Evolutionary conservation across 2,888 invertebrate species (phyloP).

Genomic region (Halocaridina rubra): DNA sequence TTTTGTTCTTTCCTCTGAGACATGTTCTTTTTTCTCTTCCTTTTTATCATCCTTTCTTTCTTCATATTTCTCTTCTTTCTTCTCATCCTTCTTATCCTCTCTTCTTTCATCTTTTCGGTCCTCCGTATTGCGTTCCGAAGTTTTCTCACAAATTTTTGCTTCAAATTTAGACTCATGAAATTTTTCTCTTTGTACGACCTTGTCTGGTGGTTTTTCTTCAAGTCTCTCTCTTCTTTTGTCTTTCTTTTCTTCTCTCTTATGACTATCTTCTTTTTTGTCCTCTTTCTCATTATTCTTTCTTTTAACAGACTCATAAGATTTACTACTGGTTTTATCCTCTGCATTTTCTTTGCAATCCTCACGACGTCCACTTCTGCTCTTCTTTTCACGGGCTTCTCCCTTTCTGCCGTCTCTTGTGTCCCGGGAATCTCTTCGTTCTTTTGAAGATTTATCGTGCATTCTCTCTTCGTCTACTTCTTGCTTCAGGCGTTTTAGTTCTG

Average conservation of each 20-base stretch:
- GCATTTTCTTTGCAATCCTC: constrained; percentile 31
- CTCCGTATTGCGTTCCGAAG: constrained; percentile 59
- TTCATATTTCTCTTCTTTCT: constrained; percentile 28
- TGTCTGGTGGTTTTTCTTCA: constrained; percentile 66
- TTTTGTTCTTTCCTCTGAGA: constrained; percentile 64
- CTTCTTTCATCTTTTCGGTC: constrained; percentile 63
- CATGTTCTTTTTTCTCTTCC: constrained; percentile 27
- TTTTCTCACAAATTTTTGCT: constrained; percentile 11
- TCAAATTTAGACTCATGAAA: constrained; percentile 37
- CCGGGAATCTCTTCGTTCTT: constrained; percentile 43
- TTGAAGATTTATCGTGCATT: constrained; percentile 17
- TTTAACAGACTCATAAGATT: constrained; percentile 57
- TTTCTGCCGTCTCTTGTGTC: constrained; percentile 41
- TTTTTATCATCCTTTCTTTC: constrained; percentile 36
- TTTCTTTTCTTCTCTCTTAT: constrained; percentile 64
- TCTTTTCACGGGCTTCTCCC: constrained; percentile 42
- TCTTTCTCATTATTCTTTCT: constrained; percentile 67
- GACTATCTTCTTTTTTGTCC: constrained; percentile 67
- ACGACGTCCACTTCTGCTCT: constrained; percentile 8
- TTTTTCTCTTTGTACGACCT: constrained; percentile 63
- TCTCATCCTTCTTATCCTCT: constrained; percentile 56
- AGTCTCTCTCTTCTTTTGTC: constrained; percentile 53
- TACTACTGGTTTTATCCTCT: constrained; percentile 30
- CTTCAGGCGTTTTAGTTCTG: constrained; percentile 18
- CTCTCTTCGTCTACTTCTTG: constrained; percentile 36